These are phyloP conservation scores for Oryzias celebensis DNA, from an alignment of 2,113 vertebrate species.

Conservation along the genomic window DNA sequence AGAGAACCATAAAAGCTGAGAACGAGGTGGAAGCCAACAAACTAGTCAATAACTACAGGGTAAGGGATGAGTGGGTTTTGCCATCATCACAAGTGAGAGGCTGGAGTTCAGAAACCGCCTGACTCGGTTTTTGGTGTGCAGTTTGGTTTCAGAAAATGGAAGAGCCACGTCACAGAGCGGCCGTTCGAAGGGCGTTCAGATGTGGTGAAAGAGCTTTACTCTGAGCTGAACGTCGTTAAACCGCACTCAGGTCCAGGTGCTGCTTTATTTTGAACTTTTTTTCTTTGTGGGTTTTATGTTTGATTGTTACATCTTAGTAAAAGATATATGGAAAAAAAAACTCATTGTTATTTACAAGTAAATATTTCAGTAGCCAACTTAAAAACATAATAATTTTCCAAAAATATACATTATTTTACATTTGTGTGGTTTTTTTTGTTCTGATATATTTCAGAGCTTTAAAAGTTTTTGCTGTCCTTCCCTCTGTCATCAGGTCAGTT, in stretches of 20 bases:
- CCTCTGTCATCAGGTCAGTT: conserved; percentile 70
- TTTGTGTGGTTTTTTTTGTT: not conserved
- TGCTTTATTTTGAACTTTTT: not conserved
- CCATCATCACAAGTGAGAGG: not conserved
- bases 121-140: conserved; percentile 37
- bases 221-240: conserved; percentile 80
- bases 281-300: not conserved
- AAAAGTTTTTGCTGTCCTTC: not conserved
- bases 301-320: not conserved
- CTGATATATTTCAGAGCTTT: not conserved
- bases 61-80: conserved; percentile 23
- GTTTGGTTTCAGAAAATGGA: conserved; percentile 94
- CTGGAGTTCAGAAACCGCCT: not conserved
- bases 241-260: conserved; percentile 68
- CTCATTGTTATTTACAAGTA: too few relatives aligned
- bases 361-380: not conserved
- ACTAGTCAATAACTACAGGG: conserved; percentile 86
- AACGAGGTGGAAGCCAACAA: conserved; percentile 85
- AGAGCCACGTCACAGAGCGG: conserved; percentile 85
- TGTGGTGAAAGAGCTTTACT: conserved; percentile 89
- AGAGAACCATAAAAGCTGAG: conserved; percentile 79
- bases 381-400: not conserved
- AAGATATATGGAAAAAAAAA: not conserved
- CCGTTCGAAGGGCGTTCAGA: conserved; percentile 85
- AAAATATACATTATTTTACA: not conserved